These are phyloP conservation scores for Pangasius krempfi DNA, from an alignment of 2,797 vertebrate species.

Conservation along the genomic window DNA sequence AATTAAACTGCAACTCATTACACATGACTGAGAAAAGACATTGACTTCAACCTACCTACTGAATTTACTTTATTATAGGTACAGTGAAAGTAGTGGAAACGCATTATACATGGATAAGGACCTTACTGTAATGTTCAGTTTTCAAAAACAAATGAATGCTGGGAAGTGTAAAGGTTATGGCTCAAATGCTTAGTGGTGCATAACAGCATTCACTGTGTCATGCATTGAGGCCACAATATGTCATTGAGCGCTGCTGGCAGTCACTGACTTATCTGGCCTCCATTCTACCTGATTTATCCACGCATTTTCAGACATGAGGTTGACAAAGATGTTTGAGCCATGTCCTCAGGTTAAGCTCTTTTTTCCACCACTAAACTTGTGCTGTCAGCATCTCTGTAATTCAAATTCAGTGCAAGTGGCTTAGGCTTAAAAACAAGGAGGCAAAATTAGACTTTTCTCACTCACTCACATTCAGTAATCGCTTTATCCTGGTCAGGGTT, in stretches of 20 bases:
- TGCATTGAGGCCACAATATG: constrained; percentile 27
- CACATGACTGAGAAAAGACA: not conserved
- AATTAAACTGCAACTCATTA: not conserved
- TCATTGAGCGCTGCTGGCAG: constrained; percentile 67
- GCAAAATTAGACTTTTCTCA: not conserved
- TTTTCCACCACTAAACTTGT: constrained; percentile 24
- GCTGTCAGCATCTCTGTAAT: constrained; percentile 44
- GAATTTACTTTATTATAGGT: not conserved
- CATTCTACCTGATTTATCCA: constrained; percentile 66
- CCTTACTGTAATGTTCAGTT: constrained; percentile 54
- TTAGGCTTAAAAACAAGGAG: constrained; percentile 2
- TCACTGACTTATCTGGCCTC: constrained; percentile 69
- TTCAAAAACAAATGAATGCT: constrained; percentile 58
- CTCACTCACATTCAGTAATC: not conserved
- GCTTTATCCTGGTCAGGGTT: not conserved
- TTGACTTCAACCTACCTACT: not conserved
- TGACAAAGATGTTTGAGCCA: constrained; percentile 37
- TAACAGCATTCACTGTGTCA: constrained; percentile 35
- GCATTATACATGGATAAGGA: not conserved
- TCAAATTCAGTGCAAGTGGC: not conserved
- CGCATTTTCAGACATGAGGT: constrained; percentile 68
- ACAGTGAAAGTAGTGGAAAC: not conserved
- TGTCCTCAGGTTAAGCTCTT: constrained; percentile 49
- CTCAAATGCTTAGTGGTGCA: constrained; percentile 35
- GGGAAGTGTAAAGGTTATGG: constrained; percentile 57